Percentiles rank a stretch among this genome's conserved stretches.
phyloP scores from a whole-genome alignment of 2,113 vertebrate species.

The Corythornis vintsioides region DNA sequence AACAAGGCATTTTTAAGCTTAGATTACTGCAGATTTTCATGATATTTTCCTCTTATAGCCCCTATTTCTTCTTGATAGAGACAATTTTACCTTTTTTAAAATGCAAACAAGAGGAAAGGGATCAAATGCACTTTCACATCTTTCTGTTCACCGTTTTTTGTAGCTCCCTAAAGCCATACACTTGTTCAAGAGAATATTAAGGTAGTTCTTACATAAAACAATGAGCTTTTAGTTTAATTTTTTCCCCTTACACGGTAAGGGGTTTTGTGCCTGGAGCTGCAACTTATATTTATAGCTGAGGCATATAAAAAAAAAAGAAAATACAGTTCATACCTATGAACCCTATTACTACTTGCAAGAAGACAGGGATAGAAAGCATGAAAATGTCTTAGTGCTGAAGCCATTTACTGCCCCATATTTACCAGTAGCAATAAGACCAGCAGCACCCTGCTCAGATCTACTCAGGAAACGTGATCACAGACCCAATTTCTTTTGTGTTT shows the following conservation, averaged over 20 bases:
- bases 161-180: slow-evolving; percentile 5
- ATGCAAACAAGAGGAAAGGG: background rate
- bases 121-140: background rate
- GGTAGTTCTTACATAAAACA: background rate
- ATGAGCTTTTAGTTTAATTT: background rate
- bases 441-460: background rate
- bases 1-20: slow-evolving; percentile 46
- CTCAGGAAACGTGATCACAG: slow-evolving; percentile 17
- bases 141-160: background rate
- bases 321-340: background rate
- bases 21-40: slow-evolving; percentile 15
- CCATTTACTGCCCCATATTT: background rate
- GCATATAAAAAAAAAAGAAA: background rate
- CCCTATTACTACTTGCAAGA: background rate
- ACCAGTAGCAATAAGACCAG: background rate
- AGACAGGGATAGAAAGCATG: background rate
- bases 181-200: background rate
- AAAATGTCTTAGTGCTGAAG: background rate
- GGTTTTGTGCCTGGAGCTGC: background rate
- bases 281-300: background rate
- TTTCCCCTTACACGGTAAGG: background rate
- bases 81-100: background rate
- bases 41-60: background rate
- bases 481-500: slow-evolving; percentile 18
- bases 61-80: background rate